Conservation (phyloP, 1,140 invertebrate species). For the Ganaspis sp. region DNA sequence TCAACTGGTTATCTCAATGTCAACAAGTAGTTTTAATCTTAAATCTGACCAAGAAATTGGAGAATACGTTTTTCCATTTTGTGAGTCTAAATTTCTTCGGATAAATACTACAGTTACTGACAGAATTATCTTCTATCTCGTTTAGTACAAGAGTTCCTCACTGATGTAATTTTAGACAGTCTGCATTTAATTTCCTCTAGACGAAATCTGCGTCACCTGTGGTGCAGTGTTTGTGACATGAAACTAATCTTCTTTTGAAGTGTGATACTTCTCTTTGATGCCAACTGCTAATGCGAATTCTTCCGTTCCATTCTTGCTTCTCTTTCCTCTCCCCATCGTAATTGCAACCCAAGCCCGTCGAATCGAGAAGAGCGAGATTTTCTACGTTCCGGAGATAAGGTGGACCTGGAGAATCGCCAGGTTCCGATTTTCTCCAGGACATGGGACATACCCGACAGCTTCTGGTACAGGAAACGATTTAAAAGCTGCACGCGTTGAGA, state of each 20-base stretch:
- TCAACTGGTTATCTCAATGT: too few relatives aligned
- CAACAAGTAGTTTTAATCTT: too few relatives aligned
- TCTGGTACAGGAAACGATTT: constrained; percentile 57
- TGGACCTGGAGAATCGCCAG: constrained; percentile 60
- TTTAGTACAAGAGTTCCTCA: not conserved
- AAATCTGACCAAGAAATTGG: too few relatives aligned
- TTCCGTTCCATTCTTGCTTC: not conserved
- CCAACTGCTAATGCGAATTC: constrained; percentile 14
- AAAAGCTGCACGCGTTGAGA: constrained; percentile 51
- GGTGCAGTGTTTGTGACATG: constrained; percentile 8
- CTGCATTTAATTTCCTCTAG: constrained; percentile 13
- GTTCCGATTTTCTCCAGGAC: constrained; percentile 48
- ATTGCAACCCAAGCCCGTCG: constrained; percentile 49
- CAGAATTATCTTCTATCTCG: not conserved
- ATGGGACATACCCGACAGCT: constrained; percentile 34
- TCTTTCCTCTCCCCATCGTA: constrained; percentile 46
- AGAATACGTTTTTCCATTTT: not conserved
- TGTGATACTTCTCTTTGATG: constrained; percentile 27
- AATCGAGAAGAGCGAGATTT: constrained; percentile 32
- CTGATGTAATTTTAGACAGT: constrained; percentile 19
- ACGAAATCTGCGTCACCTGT: not conserved
- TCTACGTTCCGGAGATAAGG: constrained; percentile 51
- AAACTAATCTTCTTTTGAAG: constrained; percentile 23
- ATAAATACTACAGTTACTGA: not conserved
- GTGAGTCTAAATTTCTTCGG: not conserved